Evolutionary conservation across 2,113 vertebrate species (phyloP), one percentile per base, ranked within the genome.

Genomic region (Callipepla squamata): DNA sequence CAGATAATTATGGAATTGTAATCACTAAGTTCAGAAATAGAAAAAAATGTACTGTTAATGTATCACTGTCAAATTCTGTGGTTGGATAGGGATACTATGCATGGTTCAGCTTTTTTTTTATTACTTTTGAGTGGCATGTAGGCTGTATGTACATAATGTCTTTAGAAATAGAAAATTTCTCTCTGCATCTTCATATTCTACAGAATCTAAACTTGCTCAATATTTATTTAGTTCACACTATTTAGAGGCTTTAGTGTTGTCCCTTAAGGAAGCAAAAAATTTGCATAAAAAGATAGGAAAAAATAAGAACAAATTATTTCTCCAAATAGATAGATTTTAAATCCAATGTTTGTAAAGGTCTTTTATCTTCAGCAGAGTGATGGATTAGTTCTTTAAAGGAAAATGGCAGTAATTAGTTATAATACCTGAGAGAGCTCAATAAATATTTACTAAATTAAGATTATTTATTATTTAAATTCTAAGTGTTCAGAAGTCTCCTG

Each of bases 361-460:
- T 90, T 94, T 88, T 85, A 80, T 97, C 88, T 92, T 90, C 77
- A 80, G 20, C 65, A 78, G 36, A 89, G 45, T 89, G 91, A 89
- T 69, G 77, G 57, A 94, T 81, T 94, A 82, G 80, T 84, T 94
- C 88, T 96, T 95, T 93, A 85, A 87, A 68, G 28, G n/a, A 89
- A 92, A 95, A 83, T 59, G 81, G 23, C 88, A 94, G 57, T 87
- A 94, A 94, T 95, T 92, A 91, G 51, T 89, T 96, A 58, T 81
- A 93, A 94, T 85, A 96, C 94, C 91, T 92, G 59, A 91, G 87
- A 96, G 93, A 94, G 85, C 47, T 89, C 85, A 87, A 96, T 92
- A 96, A 89, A 89, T 96, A 92, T 63, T 93, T 96, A 48, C 34
- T 74, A 89, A 94, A 95, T 89, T 80, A 89, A 80, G 42, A 62